A percentile compares a stretch with the other conserved stretches of the same genome.
Conservation (phyloP, 1,140 invertebrate genomes). For the Mamestra configurata region DNA sequence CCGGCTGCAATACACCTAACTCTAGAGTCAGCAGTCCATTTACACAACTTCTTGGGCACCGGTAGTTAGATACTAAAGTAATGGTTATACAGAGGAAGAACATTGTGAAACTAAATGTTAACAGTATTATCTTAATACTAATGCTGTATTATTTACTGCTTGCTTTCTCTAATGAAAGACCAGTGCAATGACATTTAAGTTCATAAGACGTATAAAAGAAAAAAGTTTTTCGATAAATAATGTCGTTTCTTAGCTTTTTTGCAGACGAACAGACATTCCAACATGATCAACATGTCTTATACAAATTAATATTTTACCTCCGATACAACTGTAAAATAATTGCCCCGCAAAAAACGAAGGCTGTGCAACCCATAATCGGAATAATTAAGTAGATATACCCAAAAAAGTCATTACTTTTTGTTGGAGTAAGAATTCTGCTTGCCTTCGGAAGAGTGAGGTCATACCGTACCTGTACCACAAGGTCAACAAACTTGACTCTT, state of each 20-base stretch:
- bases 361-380: background rate
- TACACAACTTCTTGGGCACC: background rate
- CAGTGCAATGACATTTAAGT: background rate
- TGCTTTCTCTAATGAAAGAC: background rate
- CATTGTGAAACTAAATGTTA: background rate
- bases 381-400: conserved; percentile 19
- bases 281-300: background rate
- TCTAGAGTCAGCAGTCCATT: background rate
- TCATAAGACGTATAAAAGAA: no score
- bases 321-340: background rate
- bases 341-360: conserved; percentile 2
- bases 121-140: background rate
- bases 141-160: background rate
- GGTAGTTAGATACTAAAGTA: background rate
- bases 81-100: background rate
- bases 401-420: conserved; percentile 8
- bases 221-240: no score
- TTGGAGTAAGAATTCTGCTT: background rate
- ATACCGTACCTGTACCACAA: background rate
- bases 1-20: no score
- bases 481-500: background rate
- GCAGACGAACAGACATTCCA: background rate
- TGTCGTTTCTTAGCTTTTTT: no score
- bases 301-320: conserved; percentile 12
- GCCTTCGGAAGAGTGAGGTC: background rate